phyloP scores from a whole-genome alignment of 2,888 invertebrate species.

The Ochlodes sylvanus region DNA sequence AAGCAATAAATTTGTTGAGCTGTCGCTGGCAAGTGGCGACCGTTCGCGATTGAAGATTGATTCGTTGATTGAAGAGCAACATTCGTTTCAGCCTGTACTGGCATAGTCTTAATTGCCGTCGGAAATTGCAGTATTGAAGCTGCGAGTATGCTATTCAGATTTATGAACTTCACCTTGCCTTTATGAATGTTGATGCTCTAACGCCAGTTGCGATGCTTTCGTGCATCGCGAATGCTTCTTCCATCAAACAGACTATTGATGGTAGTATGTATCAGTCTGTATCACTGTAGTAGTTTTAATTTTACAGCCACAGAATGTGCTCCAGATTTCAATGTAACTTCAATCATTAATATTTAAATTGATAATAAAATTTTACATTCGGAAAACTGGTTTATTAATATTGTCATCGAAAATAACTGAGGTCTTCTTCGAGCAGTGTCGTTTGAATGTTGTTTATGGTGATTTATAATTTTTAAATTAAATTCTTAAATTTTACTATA shows the following conservation, averaged over 20 bases:
- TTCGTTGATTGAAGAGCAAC: constrained; percentile 84
- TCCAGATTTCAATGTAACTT: too few relatives aligned
- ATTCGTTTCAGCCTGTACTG: constrained; percentile 78
- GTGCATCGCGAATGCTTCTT: constrained; percentile 9
- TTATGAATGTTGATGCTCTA: constrained; percentile 34
- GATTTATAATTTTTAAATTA: too few relatives aligned
- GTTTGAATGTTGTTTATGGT: too few relatives aligned
- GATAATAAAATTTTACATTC: too few relatives aligned
- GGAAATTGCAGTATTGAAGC: constrained; percentile 71
- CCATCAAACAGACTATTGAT: constrained; percentile 11
- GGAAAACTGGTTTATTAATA: too few relatives aligned
- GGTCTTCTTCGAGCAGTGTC: too few relatives aligned
- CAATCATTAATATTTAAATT: too few relatives aligned
- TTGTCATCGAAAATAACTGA: too few relatives aligned
- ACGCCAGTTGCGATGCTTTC: constrained; percentile 9
- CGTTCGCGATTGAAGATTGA: constrained; percentile 82
- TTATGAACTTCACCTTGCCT: constrained; percentile 39
- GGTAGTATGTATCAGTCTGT: background rate
- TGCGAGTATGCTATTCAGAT: constrained; percentile 47
- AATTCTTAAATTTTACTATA: too few relatives aligned
- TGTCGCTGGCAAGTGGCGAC: constrained; percentile 81
- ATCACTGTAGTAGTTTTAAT: background rate
- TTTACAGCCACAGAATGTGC: background rate
- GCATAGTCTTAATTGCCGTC: constrained; percentile 80
- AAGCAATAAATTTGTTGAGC: constrained; percentile 80